phyloP scores from a whole-genome alignment of 2,113 vertebrate species.

The Diglossa brunneiventris region DNA sequence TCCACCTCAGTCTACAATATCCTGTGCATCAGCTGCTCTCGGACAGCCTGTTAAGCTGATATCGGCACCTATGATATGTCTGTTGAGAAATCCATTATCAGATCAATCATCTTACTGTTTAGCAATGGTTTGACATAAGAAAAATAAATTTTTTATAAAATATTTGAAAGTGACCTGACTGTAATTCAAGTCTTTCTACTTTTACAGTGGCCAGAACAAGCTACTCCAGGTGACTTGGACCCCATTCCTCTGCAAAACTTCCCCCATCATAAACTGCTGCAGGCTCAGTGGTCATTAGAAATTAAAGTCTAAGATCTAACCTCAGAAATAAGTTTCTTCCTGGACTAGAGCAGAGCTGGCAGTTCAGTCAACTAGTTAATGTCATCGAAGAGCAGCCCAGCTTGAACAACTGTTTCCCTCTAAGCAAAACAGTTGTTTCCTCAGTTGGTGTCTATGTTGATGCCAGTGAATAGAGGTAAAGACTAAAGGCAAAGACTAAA shows the following conservation, averaged over 20 bases:
- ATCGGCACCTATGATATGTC: not conserved
- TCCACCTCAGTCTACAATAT: not conserved
- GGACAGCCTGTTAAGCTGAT: not conserved
- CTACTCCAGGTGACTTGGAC: rapidly evolving
- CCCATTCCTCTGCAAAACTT: not conserved
- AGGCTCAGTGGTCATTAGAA: not conserved
- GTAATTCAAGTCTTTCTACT: not conserved
- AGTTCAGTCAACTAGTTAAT: not conserved
- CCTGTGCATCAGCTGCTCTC: not conserved
- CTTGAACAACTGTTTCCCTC: not conserved
- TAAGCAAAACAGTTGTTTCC: not conserved
- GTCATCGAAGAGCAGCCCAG: not conserved
- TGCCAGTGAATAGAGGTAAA: not conserved
- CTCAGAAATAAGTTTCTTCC: not conserved
- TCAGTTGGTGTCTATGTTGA: not conserved
- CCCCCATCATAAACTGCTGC: not conserved
- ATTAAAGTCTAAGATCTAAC: not conserved
- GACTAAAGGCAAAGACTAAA: not conserved
- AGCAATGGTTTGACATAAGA: not conserved
- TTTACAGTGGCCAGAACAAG: not conserved
- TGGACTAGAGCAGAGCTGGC: not conserved
- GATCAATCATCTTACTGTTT: not conserved
- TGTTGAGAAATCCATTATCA: not conserved
- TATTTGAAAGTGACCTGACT: not conserved
- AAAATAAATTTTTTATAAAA: not conserved